Evolutionary conservation across 2,113 vertebrate genomes (phyloP).

Genomic region (Otolemur garnettii): DNA sequence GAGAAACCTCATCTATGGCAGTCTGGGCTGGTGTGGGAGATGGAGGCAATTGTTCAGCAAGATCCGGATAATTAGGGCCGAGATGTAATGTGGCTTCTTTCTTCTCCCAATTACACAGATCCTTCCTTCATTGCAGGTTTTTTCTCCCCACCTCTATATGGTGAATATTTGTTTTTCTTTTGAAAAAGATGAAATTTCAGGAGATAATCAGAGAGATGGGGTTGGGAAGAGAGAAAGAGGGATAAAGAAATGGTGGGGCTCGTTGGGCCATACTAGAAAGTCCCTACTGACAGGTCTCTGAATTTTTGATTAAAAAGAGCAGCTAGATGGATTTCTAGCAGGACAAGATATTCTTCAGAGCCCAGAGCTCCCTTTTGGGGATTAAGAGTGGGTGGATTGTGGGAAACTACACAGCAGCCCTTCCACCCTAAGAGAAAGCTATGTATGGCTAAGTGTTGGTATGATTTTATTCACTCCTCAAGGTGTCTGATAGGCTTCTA

Average conservation of each 20-base stretch:
- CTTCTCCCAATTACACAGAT: conserved; percentile 68
- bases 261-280: conserved; percentile 19
- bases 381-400: not conserved
- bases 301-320: conserved; percentile 56
- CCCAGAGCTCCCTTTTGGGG: not conserved
- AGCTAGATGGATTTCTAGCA: conserved; percentile 7
- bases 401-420: not conserved
- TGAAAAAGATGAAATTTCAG: conserved; percentile 32
- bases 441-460: not conserved
- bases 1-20: conserved; percentile 74
- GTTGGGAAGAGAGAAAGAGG: not conserved
- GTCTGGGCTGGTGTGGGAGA: conserved; percentile 75
- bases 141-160: not conserved
- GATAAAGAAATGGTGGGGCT: conserved; percentile 22
- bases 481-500: conserved; percentile 42
- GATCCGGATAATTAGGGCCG: conserved; percentile 78
- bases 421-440: conserved; percentile 3
- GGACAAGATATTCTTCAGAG: not conserved
- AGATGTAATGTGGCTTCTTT: conserved; percentile 73
- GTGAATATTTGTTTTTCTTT: not conserved
- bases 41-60: conserved; percentile 79
- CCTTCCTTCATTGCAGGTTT: conserved; percentile 32
- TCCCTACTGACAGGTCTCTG: conserved; percentile 46
- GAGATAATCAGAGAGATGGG: not conserved
- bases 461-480: conserved; percentile 47